Evolutionary conservation across 2,888 invertebrate genomes (phyloP), one percentile per base, ranked within the genome.

Genomic region (Oligia latruncula): DNA sequence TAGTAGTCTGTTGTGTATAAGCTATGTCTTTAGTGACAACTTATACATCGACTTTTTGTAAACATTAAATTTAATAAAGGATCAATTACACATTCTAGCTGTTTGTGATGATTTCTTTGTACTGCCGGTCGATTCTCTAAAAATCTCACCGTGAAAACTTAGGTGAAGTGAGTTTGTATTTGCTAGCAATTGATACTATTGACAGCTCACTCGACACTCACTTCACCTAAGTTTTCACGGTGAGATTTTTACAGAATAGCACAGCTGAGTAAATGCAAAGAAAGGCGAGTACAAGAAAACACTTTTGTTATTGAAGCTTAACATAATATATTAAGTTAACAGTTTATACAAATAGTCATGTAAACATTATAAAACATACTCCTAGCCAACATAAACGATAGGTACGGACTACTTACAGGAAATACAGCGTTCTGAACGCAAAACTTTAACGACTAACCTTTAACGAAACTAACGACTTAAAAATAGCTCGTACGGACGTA

Each of bases 341-440:
- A 95, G 92, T 95, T 94, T 94, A 94, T 96, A 96, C 96, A 96
- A 96, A 95, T 95, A 94, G 95, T 91, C 92, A 94, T 96, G 95
- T 96, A 96, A 96, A 96, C 91, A 94, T 95, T 96, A 96, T 93
- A 96, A 96, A 96, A 96, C 95, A 95, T 95, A 95, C 92, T 90
- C 91, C 92, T 93, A 94, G 93, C 89, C 92, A 95, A 96, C 94
- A 91, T 94, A 95, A 96, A 95, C 92, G 87, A 92, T 91, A 92
- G 87, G 87, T 90, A 90, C 77, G 82, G 91, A 92, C 87, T 91
- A 90, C 89, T 87, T 93, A 94, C 92, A 93, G 90, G 89, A 92
- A 92, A 92, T 90, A 92, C 87, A 90, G 96, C 97, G 96, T 97
- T 97, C 95, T 95, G 95, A 97, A 96, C 97, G 97, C 96, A 91